Evolutionary conservation across 2,113 vertebrate species (phyloP).

Genomic region (Spea multiplicata): DNA sequence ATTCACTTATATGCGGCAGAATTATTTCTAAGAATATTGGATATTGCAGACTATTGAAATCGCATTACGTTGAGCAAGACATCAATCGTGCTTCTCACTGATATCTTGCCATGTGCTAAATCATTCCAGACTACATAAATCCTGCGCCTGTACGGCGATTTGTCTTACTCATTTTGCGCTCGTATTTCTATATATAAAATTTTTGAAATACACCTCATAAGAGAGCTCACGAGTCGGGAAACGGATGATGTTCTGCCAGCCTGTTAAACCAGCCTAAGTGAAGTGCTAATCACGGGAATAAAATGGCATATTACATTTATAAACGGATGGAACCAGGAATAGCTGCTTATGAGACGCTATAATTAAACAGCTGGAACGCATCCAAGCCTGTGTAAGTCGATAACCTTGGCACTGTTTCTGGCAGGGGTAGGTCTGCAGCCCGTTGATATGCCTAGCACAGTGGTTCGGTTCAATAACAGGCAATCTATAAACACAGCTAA

Average conservation of each 20-base stretch:
- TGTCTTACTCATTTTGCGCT: not conserved
- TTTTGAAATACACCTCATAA: not conserved
- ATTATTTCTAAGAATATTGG: not conserved
- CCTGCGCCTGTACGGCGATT: not conserved
- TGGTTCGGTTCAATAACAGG: slow-evolving; percentile 66
- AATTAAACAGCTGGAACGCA: slow-evolving; percentile 75
- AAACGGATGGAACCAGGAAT: slow-evolving; percentile 77
- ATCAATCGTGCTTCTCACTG: not conserved
- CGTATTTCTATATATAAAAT: not conserved
- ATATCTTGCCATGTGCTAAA: not conserved
- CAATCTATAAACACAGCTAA: slow-evolving; percentile 74
- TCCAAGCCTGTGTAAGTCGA: slow-evolving; percentile 78
- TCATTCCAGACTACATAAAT: not conserved
- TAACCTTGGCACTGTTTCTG: slow-evolving; percentile 72
- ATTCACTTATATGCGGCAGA: not conserved
- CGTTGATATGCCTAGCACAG: slow-evolving; percentile 66
- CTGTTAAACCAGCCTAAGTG: slow-evolving; percentile 70
- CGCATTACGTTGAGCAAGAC: not conserved
- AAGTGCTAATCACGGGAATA: slow-evolving; percentile 78
- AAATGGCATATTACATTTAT: slow-evolving; percentile 72
- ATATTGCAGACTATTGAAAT: not conserved
- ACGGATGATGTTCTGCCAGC: slow-evolving; percentile 66
- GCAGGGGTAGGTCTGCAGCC: slow-evolving; percentile 72
- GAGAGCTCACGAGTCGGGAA: slow-evolving; percentile 37
- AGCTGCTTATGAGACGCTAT: slow-evolving; percentile 71